These are phyloP conservation scores for Pimpla rufipes DNA, from an alignment of 2,888 invertebrate genomes.

Conservation along the genomic window DNA sequence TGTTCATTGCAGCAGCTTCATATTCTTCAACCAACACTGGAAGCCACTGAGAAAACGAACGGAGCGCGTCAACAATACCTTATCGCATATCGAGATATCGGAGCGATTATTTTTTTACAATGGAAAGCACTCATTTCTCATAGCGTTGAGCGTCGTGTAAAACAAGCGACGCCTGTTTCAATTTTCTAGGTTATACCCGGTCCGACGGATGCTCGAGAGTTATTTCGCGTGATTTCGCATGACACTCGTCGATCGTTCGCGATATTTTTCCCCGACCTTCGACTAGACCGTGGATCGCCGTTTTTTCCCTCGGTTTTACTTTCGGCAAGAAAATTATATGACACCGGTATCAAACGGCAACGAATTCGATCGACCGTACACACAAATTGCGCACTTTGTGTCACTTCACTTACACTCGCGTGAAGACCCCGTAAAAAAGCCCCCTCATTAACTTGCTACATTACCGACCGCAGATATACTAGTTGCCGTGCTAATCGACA, in stretches of 20 bases:
- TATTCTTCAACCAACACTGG: no score
- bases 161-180: neutral
- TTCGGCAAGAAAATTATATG: neutral
- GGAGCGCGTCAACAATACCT: no score
- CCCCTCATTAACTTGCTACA: neutral
- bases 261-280: neutral
- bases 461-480: neutral
- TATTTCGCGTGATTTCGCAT: constrained; percentile 1
- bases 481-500: no score
- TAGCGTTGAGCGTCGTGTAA: neutral
- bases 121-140: neutral
- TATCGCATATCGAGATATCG: no score
- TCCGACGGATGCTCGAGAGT: neutral
- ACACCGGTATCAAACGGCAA: neutral
- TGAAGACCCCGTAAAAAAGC: neutral
- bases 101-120: neutral
- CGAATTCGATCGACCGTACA: constrained; percentile 15
- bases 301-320: neutral
- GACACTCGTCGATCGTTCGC: neutral
- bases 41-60: no score
- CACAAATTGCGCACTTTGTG: constrained; percentile 17
- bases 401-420: neutral
- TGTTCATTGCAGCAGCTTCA: no score
- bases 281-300: neutral
- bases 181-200: constrained; percentile 16